Percentiles rank a stretch among this genome's conserved stretches.
Evolutionary conservation across 2,888 invertebrate species (phyloP).

Genomic region (Morinoia aosen): DNA sequence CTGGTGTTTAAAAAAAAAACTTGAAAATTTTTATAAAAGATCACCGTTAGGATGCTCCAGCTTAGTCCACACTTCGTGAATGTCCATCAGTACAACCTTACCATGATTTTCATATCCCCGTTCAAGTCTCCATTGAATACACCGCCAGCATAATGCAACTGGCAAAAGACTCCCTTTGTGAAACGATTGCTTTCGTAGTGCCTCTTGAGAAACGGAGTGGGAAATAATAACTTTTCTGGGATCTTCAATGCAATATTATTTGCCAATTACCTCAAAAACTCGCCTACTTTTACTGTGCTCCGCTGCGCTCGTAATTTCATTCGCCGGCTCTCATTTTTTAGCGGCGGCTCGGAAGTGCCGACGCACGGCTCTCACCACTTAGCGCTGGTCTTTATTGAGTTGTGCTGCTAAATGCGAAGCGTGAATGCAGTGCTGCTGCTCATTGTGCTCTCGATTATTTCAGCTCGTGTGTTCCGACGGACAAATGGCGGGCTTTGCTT

Average conservation of each 20-base stretch:
- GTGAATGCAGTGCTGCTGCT: not conserved
- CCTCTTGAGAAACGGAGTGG: not conserved
- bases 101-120: not conserved
- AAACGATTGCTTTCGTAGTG: not conserved
- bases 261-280: not conserved
- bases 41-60: too few relatives aligned
- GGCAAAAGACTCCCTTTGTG: not conserved
- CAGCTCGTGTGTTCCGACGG: not conserved
- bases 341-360: not conserved
- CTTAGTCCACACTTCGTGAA: too few relatives aligned
- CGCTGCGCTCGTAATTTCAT: not conserved
- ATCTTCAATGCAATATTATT: not conserved
- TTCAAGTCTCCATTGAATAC: not conserved
- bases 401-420: not conserved
- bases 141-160: not conserved
- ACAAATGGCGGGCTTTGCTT: not conserved
- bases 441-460: not conserved
- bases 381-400: not conserved
- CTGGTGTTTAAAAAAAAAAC: too few relatives aligned
- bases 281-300: not conserved
- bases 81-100: not conserved
- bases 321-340: not conserved
- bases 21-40: too few relatives aligned
- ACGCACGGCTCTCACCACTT: not conserved
- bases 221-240: not conserved